phyloP scores from a whole-genome alignment of 2,113 vertebrate species.

The Antennarius striatus region DNA sequence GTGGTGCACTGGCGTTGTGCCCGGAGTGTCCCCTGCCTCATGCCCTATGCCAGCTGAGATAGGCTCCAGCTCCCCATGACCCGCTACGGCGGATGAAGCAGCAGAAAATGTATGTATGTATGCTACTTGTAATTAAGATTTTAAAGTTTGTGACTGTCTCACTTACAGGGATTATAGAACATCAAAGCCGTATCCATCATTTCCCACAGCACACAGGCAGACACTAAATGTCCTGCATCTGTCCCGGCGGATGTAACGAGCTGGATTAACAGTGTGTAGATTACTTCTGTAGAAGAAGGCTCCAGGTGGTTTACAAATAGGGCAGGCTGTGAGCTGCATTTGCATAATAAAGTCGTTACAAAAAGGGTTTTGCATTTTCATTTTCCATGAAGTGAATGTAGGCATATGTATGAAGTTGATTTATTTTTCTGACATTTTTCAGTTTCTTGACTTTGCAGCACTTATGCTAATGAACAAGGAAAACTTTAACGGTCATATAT shows the following conservation, averaged over 20 bases:
- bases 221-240: conserved; percentile 35
- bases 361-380: conserved; percentile 1
- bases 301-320: conserved; percentile 38
- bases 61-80: too few relatives aligned
- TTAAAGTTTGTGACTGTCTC: conserved; percentile 43
- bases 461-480: neutral
- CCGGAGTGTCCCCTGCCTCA: too few relatives aligned
- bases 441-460: conserved; percentile 27
- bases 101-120: too few relatives aligned
- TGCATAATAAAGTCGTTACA: conserved; percentile 10
- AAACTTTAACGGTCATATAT: neutral
- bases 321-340: neutral
- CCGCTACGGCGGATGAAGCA: too few relatives aligned
- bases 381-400: neutral
- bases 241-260: conserved; percentile 30
- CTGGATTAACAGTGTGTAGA: conserved; percentile 49
- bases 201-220: conserved; percentile 35
- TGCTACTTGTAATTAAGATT: conserved; percentile 29
- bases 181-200: conserved; percentile 66
- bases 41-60: too few relatives aligned
- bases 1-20: too few relatives aligned
- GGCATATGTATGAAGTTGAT: neutral
- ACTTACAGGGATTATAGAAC: conserved; percentile 49
- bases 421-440: neutral
- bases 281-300: conserved; percentile 23